Percentiles rank a stretch among this genome's conserved stretches.
These are phyloP conservation scores for Phyllopteryx taeniolatus DNA, from an alignment of 2,113 vertebrate genomes.

Conservation along the genomic window DNA sequence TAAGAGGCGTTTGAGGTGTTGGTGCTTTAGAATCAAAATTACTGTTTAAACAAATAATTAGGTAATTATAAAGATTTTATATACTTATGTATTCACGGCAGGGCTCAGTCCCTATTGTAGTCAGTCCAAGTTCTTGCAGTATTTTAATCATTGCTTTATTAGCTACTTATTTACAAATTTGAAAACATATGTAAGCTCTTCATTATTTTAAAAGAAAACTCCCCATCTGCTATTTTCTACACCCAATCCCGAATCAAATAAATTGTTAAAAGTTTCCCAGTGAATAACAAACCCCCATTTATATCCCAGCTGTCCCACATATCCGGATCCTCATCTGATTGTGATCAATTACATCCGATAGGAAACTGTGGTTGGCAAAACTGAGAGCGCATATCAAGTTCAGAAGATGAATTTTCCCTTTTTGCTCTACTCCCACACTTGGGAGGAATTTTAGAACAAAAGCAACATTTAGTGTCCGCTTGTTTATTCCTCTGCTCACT, in stretches of 20 bases:
- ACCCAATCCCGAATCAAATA: background rate
- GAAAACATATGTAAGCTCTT: background rate
- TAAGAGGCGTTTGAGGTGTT: no score
- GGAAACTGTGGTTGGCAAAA: conserved; percentile 30
- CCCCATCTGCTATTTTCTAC: background rate
- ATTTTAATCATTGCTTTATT: background rate
- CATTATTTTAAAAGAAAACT: background rate
- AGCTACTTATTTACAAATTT: background rate
- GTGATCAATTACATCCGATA: conserved; percentile 36
- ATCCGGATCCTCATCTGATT: conserved; percentile 35
- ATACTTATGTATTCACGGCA: no score
- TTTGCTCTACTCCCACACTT: conserved; percentile 18
- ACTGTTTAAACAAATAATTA: no score
- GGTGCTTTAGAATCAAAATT: no score
- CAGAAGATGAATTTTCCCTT: conserved; percentile 34
- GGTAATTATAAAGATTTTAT: no score
- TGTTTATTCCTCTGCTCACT: conserved; percentile 74
- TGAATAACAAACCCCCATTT: conserved; percentile 15
- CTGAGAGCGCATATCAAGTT: conserved; percentile 30
- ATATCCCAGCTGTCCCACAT: conserved; percentile 23
- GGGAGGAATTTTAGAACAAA: conserved; percentile 54
- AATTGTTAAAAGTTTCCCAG: background rate
- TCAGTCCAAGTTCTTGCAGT: no score
- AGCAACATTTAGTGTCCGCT: conserved; percentile 68
- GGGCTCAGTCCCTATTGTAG: no score